Base-by-base conservation (phyloP, 2,888 invertebrate genomes). In the Xestia rhomboidea region DNA sequence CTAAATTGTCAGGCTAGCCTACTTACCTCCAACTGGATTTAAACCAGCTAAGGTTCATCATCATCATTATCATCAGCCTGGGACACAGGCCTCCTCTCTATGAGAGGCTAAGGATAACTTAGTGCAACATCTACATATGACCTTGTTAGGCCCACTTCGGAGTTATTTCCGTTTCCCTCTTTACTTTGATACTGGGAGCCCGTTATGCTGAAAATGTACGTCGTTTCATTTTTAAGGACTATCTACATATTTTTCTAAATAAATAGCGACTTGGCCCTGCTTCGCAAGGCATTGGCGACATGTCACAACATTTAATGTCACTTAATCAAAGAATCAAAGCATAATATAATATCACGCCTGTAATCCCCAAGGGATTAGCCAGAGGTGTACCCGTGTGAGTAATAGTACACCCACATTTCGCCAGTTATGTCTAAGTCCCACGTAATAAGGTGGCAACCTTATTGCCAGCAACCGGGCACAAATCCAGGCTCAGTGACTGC, bases 151-250 rank as follows among this genome's bases (percentile, higher is more conserved):
- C 24, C 13, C 46, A 76, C 27, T 62, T 51, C 4, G 0, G 6
- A 4, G 46, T 41, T 82, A 82, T 81, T 72, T 68, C 71, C 71
- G 67, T n/a, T 64, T 64, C 41, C 64, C 8, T 38, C 3, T 44
- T 49, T 49, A 10, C 63, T 71, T 77, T 71, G 49, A n/a, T 51
- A 46, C 5, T 15, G 34, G 27, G 62, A 38, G 18, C n/a, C 10
- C 24, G 49, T 2, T 21, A 30, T 60, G 13, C 15, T 38, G 15
- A 68, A 63, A 66, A 27, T 51, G 51, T 67, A 15, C 7, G 18
- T 24, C 5, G 18, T 46, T 68, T 15, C 21, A 34, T 51, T 67
- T 67, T n/a, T 1, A 46, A 27, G 11, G 13, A 44, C 11, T 7
- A 27, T 27, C 24, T 44, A 15, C 24, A 41, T 8, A 18, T 30